Evolutionary conservation across 1,140 invertebrate genomes (phyloP), one percentile per base, ranked within the genome.

Genomic region (Stenopsyche tienmushanensis): DNA sequence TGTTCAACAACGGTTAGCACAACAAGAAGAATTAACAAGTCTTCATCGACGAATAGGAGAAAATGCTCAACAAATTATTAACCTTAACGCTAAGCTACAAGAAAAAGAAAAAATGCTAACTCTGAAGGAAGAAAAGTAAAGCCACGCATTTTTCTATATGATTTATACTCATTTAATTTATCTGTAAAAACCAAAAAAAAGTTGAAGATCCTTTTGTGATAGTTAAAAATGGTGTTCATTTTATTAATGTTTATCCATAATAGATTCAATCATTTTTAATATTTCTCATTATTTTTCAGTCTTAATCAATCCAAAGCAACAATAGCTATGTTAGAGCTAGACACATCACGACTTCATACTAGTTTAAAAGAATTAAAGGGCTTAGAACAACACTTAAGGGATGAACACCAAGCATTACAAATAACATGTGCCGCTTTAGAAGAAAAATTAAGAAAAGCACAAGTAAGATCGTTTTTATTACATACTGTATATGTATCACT

Each of bases 341-440:
- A 92, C 78, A 85, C 47, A 20, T 59, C 64, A 25, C 44, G 68
- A 0, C 72, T 78, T 39, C 77, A 77, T 62, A 74, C 78, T 39
- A 85, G 81, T 64, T 85, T 85, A 72, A 82, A 84, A 65, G 89
- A 96, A 75, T 76, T 94, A 15, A 87, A 93, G 77, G 85, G 85
- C 64, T 80, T 93, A 2, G 95, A 94, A 80, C 88, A 96, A 83
- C 88, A 93, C 66, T 76, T 98, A 41, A 86, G 90, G 75, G 96
- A 99, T 83, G 96, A 99, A 81, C 92, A 98, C 76, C 91, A 95
- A 77, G 94, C 96, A 2, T 78, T 97, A 55, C 94, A 97, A 74
- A 83, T 98, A 70, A 91, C 93, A 13, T 96, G 92, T 80, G 87
- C 87, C 67, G 85, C 91, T 45, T 81, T 97, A 23, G 94, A 98